These are phyloP conservation scores for Nemotelus nigrinus DNA, from an alignment of 2,888 invertebrate species.

Conservation along the genomic window DNA sequence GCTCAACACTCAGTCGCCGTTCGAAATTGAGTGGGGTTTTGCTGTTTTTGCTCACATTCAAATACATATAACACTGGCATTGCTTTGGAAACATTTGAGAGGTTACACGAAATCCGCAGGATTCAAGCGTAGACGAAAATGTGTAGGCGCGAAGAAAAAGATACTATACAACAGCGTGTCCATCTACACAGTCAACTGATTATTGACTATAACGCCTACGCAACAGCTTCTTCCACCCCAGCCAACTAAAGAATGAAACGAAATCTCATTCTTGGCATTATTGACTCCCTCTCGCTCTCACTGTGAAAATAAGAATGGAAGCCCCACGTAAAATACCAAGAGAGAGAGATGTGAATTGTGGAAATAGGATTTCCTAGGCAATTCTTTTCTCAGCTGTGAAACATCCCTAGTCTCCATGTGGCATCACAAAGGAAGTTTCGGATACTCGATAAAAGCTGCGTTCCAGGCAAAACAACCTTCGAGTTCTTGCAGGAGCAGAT, in stretches of 20 bases:
- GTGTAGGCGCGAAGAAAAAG: conserved; percentile 21
- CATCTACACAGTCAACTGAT: conserved; percentile 31
- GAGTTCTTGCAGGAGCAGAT: no score
- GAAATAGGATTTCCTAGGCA: no score
- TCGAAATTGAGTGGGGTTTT: not conserved
- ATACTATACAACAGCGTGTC: conserved; percentile 8
- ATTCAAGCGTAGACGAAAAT: not conserved
- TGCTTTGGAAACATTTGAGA: not conserved
- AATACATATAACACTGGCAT: conserved; percentile 11
- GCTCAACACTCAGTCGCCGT: not conserved
- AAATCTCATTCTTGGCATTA: not conserved
- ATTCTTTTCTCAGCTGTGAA: no score
- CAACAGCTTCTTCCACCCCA: conserved; percentile 13
- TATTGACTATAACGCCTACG: conserved; percentile 37
- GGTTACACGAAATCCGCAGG: not conserved
- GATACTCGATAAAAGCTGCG: no score
- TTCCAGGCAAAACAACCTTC: no score
- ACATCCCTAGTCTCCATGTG: no score
- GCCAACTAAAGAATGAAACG: not conserved
- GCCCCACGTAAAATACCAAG: no score
- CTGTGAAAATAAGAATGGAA: no score
- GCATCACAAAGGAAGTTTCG: no score
- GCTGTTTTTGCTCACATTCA: conserved; percentile 26
- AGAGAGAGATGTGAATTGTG: no score
- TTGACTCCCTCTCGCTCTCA: no score